These are phyloP conservation scores for Diachrysia chrysitis DNA, from an alignment of 2,888 invertebrate genomes.

Conservation along the genomic window DNA sequence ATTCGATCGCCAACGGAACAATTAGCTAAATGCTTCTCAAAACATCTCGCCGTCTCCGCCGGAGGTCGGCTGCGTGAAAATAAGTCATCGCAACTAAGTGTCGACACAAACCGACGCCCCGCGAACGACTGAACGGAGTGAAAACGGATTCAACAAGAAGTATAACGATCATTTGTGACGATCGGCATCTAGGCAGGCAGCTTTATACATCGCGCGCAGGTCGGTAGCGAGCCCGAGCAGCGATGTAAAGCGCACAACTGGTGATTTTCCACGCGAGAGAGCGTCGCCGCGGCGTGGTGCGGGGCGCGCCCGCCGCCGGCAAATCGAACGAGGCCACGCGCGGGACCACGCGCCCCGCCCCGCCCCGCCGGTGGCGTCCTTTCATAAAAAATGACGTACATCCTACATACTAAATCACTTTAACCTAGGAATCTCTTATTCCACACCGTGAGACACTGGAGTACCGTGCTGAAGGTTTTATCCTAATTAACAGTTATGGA, in stretches of 20 bases:
- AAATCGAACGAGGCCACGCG: slow-evolving; percentile 88
- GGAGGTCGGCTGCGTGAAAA: slow-evolving; percentile 56
- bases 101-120: slow-evolving; percentile 67
- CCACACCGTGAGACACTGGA: slow-evolving; percentile 84
- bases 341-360: slow-evolving; percentile 67
- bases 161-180: slow-evolving; percentile 73
- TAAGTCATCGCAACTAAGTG: slow-evolving; percentile 39
- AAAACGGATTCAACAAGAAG: slow-evolving; percentile 76
- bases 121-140: slow-evolving; percentile 72
- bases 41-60: slow-evolving; percentile 62
- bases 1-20: slow-evolving; percentile 76
- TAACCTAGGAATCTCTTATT: slow-evolving; percentile 88
- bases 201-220: slow-evolving; percentile 68
- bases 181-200: slow-evolving; percentile 67
- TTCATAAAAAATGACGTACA: slow-evolving; percentile 84
- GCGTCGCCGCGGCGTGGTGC: slow-evolving; percentile 80
- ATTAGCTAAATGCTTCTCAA: slow-evolving; percentile 79
- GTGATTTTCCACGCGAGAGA: slow-evolving; percentile 78
- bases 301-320: slow-evolving; percentile 76
- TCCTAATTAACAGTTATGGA: slow-evolving; percentile 85
- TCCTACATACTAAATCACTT: slow-evolving; percentile 86
- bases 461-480: slow-evolving; percentile 82
- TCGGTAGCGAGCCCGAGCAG: slow-evolving; percentile 59
- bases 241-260: slow-evolving; percentile 76
- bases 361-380: slow-evolving; percentile 77